phyloP scores from a whole-genome alignment of 2,888 invertebrate genomes.

The Biston betularia region DNA sequence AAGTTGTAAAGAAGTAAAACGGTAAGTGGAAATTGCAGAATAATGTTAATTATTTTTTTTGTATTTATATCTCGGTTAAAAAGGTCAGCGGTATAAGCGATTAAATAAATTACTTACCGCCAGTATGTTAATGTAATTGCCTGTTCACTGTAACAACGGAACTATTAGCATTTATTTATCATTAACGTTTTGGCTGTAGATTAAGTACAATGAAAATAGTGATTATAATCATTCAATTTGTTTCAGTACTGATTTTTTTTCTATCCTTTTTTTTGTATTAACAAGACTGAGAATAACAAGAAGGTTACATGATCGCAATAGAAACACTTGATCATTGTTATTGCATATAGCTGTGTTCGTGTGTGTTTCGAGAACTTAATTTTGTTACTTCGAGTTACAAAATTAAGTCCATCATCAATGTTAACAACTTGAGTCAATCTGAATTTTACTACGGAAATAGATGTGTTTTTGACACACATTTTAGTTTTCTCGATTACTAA shows the following conservation, averaged over 20 bases:
- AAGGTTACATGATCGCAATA: no score
- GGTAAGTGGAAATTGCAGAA: background rate
- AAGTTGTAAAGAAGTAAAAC: background rate
- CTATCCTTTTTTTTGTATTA: no score
- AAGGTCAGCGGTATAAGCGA: background rate
- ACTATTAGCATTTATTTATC: constrained; percentile 23
- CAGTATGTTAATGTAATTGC: constrained; percentile 18
- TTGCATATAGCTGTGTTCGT: no score
- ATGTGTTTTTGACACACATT: no score
- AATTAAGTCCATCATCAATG: no score
- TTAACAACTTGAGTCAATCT: no score
- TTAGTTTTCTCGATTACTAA: no score
- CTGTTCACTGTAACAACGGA: constrained; percentile 23
- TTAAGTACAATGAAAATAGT: background rate
- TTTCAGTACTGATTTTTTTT: background rate
- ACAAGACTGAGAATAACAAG: no score
- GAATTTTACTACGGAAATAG: no score
- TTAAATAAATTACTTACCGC: constrained; percentile 7
- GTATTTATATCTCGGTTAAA: background rate
- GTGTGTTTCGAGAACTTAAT: no score
- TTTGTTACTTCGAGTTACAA: no score
- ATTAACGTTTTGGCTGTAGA: constrained; percentile 19
- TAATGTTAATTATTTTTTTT: background rate
- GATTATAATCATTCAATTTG: background rate
- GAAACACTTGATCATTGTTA: no score